Evolutionary conservation across 2,888 invertebrate genomes (phyloP), one percentile per base, ranked within the genome.

Genomic region (Myopa tessellatipennis): DNA sequence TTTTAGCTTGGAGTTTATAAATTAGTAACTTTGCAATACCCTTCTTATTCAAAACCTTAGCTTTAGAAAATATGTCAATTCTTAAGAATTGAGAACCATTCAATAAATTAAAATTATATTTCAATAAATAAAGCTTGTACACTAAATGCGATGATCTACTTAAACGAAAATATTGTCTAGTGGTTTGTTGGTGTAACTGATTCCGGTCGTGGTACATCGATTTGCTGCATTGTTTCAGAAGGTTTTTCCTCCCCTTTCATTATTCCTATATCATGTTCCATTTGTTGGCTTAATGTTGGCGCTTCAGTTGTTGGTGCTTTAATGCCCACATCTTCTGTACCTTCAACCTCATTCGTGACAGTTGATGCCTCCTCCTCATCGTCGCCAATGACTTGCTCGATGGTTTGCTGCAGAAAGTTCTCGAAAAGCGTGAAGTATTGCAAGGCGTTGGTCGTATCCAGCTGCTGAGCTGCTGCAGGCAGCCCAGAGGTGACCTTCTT

Each of bases 381-480:
- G 4, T 83, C 85, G 45, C 85, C 86, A 40, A 88, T 87, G 1
- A 87, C 88, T 76, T 87, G 83, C 77, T 88, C 85, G 65, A 88
- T 87, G 70, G 87, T 85, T 76, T 88, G 86, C 76, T 87, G 88
- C 60, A 88, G 83, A 50, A 88, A 87, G 79, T 88, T 88, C 77
- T 87, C 86, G 73, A 88, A 88, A 6, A 88, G 83, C 79, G 88
- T 87, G 82, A 88, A 88, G 77, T 88, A 88, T 77, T 87, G 88
- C 77, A 87, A 80, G 0, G 88, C 88, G 81, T 87, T 87, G 71
- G 84, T 87, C 74, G 88, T 18, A 38, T 18, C 86, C 76, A 88
- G 87, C 79, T 87, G 86, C 73, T 87, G 85, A 18, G 87, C 85
- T 77, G 87, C 86, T 52, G 83, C 80, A 40, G 83, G 81, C 74